Conservation (phyloP, 2,797 vertebrate genomes). For the Malacoctenus gilli region DNA sequence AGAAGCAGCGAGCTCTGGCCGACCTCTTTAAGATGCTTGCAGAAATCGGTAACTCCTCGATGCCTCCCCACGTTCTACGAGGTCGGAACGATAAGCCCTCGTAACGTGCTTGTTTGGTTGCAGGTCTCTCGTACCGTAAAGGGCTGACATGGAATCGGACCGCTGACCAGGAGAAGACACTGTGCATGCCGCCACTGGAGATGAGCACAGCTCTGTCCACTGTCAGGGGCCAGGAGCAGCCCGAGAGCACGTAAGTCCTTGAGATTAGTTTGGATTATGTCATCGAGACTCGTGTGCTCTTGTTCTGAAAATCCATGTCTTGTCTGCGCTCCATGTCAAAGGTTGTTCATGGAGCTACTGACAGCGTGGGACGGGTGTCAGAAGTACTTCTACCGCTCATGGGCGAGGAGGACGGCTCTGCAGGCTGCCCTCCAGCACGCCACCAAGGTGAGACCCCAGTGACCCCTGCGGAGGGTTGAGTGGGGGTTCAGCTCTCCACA, state of each 20-base stretch:
- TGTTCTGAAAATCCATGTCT: no score
- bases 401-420: constrained; percentile 87
- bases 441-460: constrained; percentile 85
- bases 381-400: constrained; percentile 93
- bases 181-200: constrained; percentile 89
- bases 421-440: constrained; percentile 83
- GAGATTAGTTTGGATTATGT: no score
- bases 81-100: no score
- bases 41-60: constrained; percentile 84
- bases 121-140: constrained; percentile 95
- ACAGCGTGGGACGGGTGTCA: constrained; percentile 93
- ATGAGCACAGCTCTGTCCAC: constrained; percentile 80
- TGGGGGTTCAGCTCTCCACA: no score
- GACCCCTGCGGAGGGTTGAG: no score
- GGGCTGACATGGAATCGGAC: constrained; percentile 89
- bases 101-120: neutral
- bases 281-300: no score
- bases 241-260: constrained; percentile 85
- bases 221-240: constrained; percentile 60
- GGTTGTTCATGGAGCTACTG: constrained; percentile 87
- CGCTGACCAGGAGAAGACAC: constrained; percentile 76
- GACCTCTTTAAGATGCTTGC: constrained; percentile 94
- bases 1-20: constrained; percentile 93
- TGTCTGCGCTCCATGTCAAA: constrained; percentile 49
- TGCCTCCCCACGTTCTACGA: no score